Evolutionary conservation across 1,140 invertebrate genomes (phyloP), one percentile per base, ranked within the genome.

Genomic region (Monomorium pharaonis): DNA sequence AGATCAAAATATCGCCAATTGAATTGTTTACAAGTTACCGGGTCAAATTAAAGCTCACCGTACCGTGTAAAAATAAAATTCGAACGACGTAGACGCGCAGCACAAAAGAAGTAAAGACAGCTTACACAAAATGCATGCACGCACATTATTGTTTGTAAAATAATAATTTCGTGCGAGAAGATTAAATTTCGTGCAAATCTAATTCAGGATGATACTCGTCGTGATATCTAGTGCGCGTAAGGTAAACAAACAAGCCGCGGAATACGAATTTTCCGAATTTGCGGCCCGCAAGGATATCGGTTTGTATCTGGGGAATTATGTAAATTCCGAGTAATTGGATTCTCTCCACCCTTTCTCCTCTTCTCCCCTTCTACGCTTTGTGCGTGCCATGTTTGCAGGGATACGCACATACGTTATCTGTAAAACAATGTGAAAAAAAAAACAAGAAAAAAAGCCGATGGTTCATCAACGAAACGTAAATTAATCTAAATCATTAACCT

Each of bases 321-420:
- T 88, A 89, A 89, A 89, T 89, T 77, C 30, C 47, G 72, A 81
- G 84, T 89, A 89, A 89, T 89, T 89, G 88, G 58, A 89, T 89
- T 67, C 37, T 47, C 63, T 44, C 21, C 1, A 89, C 86, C 44
- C 37, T 24, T 37, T 44, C 21, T 2, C 5, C 63, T 21, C 5
- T 67, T 33, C 37, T 44, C 21, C n/a, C 51, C 9, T 27, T 44
- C 16, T 14, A 9, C 24, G n/a, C 58, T 58, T 51, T 65, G 58
- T 65, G 54, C 72, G n/a, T 33, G 54, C 63, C 37, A 51, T 49
- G 63, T 69, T 80, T 33, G 67, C 24, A 42, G 16, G 42, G 58
- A 60, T 56, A 75, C 65, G 47, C 58, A 56, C 9, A 27, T 12
- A 18, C n/a, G 24, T 51, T n/a, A 56, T 42, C 49, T 56, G 33